Conservation (phyloP, 2,797 vertebrate species). For the Sphenopsis melanotis region DNA sequence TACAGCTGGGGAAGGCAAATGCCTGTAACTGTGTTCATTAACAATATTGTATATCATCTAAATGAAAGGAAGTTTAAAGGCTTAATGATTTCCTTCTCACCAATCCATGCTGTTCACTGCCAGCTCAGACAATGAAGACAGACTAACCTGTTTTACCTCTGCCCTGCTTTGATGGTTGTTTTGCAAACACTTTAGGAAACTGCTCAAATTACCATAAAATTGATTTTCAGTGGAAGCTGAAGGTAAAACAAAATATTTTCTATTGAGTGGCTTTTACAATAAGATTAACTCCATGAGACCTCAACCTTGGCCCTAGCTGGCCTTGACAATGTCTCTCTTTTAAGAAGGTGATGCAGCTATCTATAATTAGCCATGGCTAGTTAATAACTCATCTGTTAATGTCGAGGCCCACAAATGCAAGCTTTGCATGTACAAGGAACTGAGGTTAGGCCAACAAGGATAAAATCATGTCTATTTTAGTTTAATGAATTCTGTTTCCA, state of each 20-base stretch:
- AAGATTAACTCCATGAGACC: constrained; percentile 54
- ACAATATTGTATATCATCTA: constrained; percentile 30
- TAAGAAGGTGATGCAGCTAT: constrained; percentile 43
- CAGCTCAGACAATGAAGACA: neutral
- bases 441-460: constrained; percentile 38
- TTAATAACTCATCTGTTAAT: constrained; percentile 62
- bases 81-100: constrained; percentile 40
- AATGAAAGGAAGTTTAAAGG: constrained; percentile 39
- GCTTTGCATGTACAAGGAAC: constrained; percentile 15
- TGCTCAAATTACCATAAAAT: constrained; percentile 47
- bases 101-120: neutral
- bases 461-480: constrained; percentile 31
- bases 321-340: constrained; percentile 46
- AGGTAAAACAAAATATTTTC: constrained; percentile 3
- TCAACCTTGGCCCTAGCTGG: constrained; percentile 45
- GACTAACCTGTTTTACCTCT: constrained; percentile 21
- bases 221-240: constrained; percentile 21
- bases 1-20: constrained; percentile 28
- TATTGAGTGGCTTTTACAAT: constrained; percentile 29
- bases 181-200: constrained; percentile 42
- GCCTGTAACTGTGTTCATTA: constrained; percentile 18
- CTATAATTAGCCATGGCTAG: constrained; percentile 56
- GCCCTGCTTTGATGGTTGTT: constrained; percentile 7
- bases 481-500: constrained; percentile 37
- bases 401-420: constrained; percentile 41